These are phyloP conservation scores for Ceratitis capitata DNA, from an alignment of 1,140 invertebrate genomes.

Conservation along the genomic window DNA sequence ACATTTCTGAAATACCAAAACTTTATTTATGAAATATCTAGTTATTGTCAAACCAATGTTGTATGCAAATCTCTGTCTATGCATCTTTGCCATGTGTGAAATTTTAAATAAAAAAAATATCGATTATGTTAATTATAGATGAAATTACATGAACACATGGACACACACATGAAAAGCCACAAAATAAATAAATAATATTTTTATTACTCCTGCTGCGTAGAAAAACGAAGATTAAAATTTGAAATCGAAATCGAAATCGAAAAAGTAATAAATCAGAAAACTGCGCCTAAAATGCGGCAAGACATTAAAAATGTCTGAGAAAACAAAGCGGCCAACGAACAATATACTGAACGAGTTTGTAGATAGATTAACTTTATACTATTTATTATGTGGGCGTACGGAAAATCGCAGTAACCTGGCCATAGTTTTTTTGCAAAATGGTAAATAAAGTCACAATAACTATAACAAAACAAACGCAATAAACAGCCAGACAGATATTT, in stretches of 20 bases:
- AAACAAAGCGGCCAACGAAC: no score
- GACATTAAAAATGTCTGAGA: slow-evolving; percentile 4
- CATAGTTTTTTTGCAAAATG: background rate
- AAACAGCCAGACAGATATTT: no score
- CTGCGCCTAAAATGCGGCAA: slow-evolving; percentile 24
- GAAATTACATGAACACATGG: background rate
- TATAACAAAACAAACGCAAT: background rate
- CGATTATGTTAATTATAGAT: background rate
- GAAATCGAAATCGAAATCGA: background rate
- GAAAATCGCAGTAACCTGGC: background rate
- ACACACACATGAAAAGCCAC: background rate
- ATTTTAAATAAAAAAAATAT: background rate
- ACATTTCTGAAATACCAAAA: slow-evolving; percentile 22
- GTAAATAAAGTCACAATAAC: background rate
- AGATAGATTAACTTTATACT: background rate
- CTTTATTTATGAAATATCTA: slow-evolving; percentile 10
- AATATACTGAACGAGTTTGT: no score
- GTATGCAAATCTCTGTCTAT: background rate
- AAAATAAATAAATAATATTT: slow-evolving; percentile 18
- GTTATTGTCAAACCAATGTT: background rate
- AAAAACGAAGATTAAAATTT: background rate
- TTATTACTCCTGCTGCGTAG: background rate
- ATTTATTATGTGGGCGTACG: background rate
- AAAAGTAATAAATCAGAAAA: slow-evolving; percentile 2
- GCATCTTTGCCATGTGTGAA: background rate